Base-by-base conservation (phyloP, 2,888 invertebrate genomes). In the Drosophila algonquin region DNA sequence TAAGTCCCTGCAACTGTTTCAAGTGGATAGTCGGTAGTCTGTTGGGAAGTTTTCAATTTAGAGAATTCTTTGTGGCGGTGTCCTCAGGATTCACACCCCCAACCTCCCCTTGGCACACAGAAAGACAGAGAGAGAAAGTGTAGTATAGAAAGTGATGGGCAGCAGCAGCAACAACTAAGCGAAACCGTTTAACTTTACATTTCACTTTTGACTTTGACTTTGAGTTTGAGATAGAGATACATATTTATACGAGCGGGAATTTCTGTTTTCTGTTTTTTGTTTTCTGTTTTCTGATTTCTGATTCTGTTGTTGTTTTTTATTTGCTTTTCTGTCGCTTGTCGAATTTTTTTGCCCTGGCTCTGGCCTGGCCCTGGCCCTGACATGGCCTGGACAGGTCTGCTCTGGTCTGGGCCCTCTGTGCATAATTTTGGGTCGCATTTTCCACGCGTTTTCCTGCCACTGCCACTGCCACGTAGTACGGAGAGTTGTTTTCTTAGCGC, bases 151-250 rank as follows among this genome's bases (percentile, higher is more conserved):
- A 32, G 14, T 9, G 27, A 16, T 30, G 40, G 40, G 16, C 0
- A 35, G 14, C 21, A 12, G 12, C 12, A 35, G 12, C 32, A 32
- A 7, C 27, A n/a, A 21, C 32, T 58, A 45, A 46, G n/a, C 16
- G 48, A 57, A 83, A 76, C 54, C 61, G 63, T 74, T 73, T 63
- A 65, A 54, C 47, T 62, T 56, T 62, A 32, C 56, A 59, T 63
- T 81, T 82, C 56, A 67, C 71, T 80, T 82, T 69, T 83, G 76
- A 77, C 75, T 79, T 62, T 62, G 51, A 78, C 75, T 81, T 67
- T 69, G 59, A 62, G 67, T 14, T 67, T 55, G 56, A 65, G 71
- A 30, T 50, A 1, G 7, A 27, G 1, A 30, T 30, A 30, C 8
- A 30, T 27, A 21, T 67, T 56, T 65, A 51, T 65, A 50, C 44